Conservation (phyloP, 1,140 invertebrate species). For the Hyphantria cunea region DNA sequence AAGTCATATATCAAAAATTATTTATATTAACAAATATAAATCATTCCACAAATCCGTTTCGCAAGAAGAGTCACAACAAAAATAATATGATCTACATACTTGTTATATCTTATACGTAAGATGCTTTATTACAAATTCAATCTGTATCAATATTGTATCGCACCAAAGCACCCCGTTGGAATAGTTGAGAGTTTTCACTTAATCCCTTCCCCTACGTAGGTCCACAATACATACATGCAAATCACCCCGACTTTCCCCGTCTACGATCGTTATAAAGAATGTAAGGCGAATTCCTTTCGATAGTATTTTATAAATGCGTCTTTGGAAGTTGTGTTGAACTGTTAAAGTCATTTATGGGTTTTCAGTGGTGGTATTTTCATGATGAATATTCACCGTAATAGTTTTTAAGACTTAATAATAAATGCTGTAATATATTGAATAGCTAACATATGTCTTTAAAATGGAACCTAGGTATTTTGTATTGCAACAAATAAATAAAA, state of each 20-base stretch:
- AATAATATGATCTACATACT: not conserved
- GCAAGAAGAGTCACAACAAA: not conserved
- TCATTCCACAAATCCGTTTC: not conserved
- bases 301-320: conserved; percentile 12
- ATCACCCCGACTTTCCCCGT: conserved; percentile 37
- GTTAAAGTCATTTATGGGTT: no score
- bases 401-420: no score
- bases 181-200: conserved; percentile 44
- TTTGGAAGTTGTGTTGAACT: no score
- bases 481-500: no score
- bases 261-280: conserved; percentile 50
- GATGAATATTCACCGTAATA: no score
- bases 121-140: conserved; percentile 12
- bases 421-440: no score
- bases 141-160: conserved; percentile 19
- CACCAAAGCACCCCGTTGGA: conserved; percentile 26
- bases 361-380: no score
- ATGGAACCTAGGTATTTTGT: no score
- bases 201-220: conserved; percentile 25
- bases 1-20: not conserved
- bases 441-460: no score
- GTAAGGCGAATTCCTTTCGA: conserved; percentile 45
- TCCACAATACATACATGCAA: conserved; percentile 40
- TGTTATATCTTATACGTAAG: not conserved
- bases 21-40: not conserved